phyloP scores from a whole-genome alignment of 1,140 invertebrate genomes.

The Leptinotarsa lineolata region DNA sequence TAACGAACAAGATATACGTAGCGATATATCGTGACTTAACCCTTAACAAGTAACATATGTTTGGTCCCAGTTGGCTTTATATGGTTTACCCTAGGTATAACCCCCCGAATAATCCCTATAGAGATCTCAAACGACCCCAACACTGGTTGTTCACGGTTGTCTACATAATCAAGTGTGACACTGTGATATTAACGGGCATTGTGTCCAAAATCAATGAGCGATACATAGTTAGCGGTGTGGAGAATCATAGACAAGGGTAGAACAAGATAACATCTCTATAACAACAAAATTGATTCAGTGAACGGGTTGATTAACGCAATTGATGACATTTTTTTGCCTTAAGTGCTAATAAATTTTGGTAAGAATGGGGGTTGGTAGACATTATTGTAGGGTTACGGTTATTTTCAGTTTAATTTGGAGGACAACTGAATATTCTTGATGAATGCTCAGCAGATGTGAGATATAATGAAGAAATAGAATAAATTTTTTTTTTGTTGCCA shows the following conservation, averaged over 20 bases:
- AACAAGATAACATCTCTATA: constrained; percentile 44
- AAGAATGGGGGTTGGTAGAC: constrained; percentile 12
- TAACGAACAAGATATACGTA: constrained; percentile 19
- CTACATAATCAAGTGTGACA: constrained; percentile 49
- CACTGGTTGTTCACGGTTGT: constrained; percentile 39
- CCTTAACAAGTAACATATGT: constrained; percentile 46
- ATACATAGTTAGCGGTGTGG: constrained; percentile 22
- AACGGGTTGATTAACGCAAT: constrained; percentile 42
- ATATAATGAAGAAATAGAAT: no score
- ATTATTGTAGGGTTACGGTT: constrained; percentile 21
- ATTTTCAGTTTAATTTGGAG: constrained; percentile 21
- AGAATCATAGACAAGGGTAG: constrained; percentile 23
- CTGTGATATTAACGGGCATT: constrained; percentile 48
- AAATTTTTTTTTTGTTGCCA: no score
- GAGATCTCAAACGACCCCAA: constrained; percentile 33
- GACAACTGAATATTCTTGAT: constrained; percentile 15
- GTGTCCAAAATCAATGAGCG: constrained; percentile 36
- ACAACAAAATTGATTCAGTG: constrained; percentile 36
- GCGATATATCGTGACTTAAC: constrained; percentile 44
- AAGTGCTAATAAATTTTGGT: constrained; percentile 31
- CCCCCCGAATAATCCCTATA: constrained; percentile 32
- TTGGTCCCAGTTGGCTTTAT: constrained; percentile 41
- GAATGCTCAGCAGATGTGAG: constrained; percentile 20
- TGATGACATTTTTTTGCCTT: constrained; percentile 31
- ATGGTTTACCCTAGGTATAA: constrained; percentile 41